phyloP scores from a whole-genome alignment of 2,113 vertebrate genomes.

The Tinamus guttatus region DNA sequence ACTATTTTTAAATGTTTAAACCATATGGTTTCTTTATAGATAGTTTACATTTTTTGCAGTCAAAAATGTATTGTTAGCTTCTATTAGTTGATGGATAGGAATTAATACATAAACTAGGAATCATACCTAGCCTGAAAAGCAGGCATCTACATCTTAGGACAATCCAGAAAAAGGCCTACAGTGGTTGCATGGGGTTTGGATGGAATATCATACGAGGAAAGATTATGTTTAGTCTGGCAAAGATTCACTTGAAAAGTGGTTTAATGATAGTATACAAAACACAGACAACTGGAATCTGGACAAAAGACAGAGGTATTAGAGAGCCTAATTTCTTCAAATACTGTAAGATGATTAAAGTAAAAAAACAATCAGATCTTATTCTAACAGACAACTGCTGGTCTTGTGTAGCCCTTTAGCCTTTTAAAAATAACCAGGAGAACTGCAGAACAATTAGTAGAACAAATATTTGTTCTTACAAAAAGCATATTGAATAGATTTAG shows the following conservation, averaged over 20 bases:
- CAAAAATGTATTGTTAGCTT: neutral
- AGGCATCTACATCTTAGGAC: constrained; percentile 11
- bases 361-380: constrained; percentile 62
- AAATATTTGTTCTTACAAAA: constrained; percentile 75
- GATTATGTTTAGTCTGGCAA: constrained; percentile 72
- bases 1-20: constrained; percentile 47
- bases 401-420: constrained; percentile 54
- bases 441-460: constrained; percentile 75
- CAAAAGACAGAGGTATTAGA: constrained; percentile 69
- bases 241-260: constrained; percentile 62
- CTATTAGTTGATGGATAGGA: constrained; percentile 15
- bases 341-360: constrained; percentile 72
- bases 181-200: constrained; percentile 46
- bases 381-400: constrained; percentile 69
- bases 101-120: constrained; percentile 36
- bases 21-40: constrained; percentile 11
- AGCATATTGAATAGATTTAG: constrained; percentile 78
- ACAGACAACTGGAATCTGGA: constrained; percentile 68
- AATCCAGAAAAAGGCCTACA: constrained; percentile 14
- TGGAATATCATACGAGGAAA: constrained; percentile 32
- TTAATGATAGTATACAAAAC: constrained; percentile 68
- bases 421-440: constrained; percentile 73
- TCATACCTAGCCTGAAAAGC: neutral
- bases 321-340: constrained; percentile 67
- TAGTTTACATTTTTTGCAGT: constrained; percentile 22